phyloP scores from a whole-genome alignment of 1,140 invertebrate genomes.

The Galendromus occidentalis region DNA sequence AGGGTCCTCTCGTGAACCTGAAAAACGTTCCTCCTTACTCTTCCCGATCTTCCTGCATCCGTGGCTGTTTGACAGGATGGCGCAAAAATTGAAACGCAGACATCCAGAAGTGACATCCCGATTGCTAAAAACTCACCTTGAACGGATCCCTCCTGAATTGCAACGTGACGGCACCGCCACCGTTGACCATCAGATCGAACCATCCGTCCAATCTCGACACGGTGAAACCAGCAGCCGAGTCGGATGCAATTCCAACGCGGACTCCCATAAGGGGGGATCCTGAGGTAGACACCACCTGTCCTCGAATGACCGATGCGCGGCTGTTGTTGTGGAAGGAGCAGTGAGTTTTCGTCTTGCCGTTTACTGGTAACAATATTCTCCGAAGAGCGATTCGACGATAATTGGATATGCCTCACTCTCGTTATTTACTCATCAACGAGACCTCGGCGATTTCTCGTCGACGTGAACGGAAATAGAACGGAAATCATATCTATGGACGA shows the following conservation, averaged over 20 bases:
- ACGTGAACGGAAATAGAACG: no score
- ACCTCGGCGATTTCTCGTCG: no score
- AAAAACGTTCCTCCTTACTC: not conserved
- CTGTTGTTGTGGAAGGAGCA: slow-evolving; percentile 36
- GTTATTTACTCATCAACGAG: no score
- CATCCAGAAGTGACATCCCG: no score
- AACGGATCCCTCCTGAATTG: slow-evolving; percentile 88
- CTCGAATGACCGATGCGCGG: slow-evolving; percentile 92
- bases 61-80: no score
- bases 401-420: no score
- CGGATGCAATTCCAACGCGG: slow-evolving; percentile 76
- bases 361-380: slow-evolving; percentile 14
- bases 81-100: no score
- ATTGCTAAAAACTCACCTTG: slow-evolving; percentile 35
- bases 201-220: slow-evolving; percentile 51
- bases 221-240: slow-evolving; percentile 86
- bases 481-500: not conserved
- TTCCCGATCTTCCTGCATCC: no score
- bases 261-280: slow-evolving; percentile 87
- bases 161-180: slow-evolving; percentile 87
- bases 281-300: slow-evolving; percentile 75
- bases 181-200: slow-evolving; percentile 96
- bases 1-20: slow-evolving; percentile 41
- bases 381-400: no score
- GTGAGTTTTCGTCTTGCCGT: not conserved